These are phyloP conservation scores for Mormyrops boulengeri DNA, from an alignment of 2,797 vertebrate species.

Conservation along the genomic window DNA sequence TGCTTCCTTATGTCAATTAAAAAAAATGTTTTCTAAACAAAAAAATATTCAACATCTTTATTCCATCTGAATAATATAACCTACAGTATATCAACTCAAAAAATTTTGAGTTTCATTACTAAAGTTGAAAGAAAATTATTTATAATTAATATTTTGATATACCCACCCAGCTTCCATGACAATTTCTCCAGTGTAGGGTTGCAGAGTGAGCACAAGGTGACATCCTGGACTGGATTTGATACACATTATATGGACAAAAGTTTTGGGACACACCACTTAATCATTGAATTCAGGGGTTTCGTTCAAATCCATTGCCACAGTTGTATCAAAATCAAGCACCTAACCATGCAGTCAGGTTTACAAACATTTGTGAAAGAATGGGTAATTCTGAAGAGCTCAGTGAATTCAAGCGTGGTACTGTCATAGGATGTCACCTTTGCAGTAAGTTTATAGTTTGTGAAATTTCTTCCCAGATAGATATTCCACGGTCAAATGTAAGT, in stretches of 20 bases:
- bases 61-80: not conserved
- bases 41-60: not conserved
- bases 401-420: not conserved
- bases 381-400: not conserved
- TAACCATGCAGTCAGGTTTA: not conserved
- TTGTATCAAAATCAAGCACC: not conserved
- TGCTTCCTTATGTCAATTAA: not conserved
- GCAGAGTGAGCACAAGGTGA: not conserved
- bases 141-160: not conserved
- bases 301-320: not conserved
- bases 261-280: not conserved
- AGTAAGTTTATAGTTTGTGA: not conserved
- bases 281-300: not conserved
- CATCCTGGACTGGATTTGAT: not conserved
- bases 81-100: not conserved
- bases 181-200: not conserved
- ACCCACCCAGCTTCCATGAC: not conserved
- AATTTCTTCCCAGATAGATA: not conserved
- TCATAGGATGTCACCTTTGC: not conserved
- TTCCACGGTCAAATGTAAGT: not conserved
- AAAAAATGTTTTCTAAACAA: not conserved
- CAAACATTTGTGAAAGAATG: not conserved
- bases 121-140: not conserved
- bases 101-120: not conserved
- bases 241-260: not conserved